Conservation (phyloP, 2,113 vertebrate species). For the Barnardius zonarius region DNA sequence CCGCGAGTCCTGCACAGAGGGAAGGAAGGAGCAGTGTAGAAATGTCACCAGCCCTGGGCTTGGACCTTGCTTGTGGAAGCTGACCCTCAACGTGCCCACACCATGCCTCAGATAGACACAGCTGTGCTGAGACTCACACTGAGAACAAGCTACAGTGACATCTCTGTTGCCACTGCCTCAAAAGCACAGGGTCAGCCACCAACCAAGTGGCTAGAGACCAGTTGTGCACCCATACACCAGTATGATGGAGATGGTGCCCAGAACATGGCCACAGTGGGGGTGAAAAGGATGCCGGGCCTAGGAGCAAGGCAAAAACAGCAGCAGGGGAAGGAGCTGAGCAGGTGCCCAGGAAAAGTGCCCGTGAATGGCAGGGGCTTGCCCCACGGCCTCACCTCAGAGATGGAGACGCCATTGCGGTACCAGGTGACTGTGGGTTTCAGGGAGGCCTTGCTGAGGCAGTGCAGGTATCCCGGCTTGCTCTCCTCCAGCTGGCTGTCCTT, state of each 20-base stretch:
- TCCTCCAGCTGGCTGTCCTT: conserved; percentile 90
- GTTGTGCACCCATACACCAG: neutral
- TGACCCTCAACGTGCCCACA: fast-evolving
- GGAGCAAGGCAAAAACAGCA: neutral
- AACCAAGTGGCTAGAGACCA: neutral
- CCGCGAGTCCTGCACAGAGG: conserved; percentile 79
- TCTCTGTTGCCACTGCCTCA: neutral
- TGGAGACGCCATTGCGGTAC: conserved; percentile 82
- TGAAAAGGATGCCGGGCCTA: neutral
- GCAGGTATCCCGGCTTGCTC: conserved; percentile 90
- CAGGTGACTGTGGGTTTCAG: conserved; percentile 86
- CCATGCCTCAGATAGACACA: neutral
- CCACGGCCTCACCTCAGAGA: conserved; percentile 83
- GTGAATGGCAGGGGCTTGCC: fast-evolving
- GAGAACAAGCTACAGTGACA: neutral
- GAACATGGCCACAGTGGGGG: neutral
- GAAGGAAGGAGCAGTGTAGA: neutral
- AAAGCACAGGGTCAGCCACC: neutral
- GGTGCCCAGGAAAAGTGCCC: neutral
- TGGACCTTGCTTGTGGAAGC: neutral
- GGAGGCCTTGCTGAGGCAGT: conserved; percentile 87
- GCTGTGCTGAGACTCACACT: neutral
- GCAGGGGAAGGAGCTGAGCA: neutral
- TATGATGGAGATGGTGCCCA: neutral
- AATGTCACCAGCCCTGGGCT: neutral